A percentile compares a stretch with the other conserved stretches of the same genome.
These are phyloP conservation scores for Apaloderma vittatum DNA, from an alignment of 2,113 vertebrate species.

Conservation along the genomic window DNA sequence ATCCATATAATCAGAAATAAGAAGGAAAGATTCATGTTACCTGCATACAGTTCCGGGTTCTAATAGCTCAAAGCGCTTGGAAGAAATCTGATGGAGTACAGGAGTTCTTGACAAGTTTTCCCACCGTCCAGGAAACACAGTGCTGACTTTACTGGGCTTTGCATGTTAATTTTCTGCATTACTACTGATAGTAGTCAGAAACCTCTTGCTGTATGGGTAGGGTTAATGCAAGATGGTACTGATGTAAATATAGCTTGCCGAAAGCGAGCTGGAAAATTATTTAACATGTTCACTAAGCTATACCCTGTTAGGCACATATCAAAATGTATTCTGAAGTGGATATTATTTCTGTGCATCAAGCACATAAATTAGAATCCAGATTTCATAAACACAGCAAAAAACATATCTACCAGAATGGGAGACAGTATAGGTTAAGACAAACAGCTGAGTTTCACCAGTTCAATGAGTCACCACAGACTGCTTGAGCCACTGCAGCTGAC, in stretches of 20 bases:
- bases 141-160: background rate
- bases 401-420: background rate
- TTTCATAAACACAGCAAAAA: slow-evolving; percentile 7
- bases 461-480: background rate
- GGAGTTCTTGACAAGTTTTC: background rate
- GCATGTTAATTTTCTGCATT: background rate
- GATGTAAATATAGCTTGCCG: slow-evolving; percentile 42
- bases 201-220: slow-evolving; percentile 37
- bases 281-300: slow-evolving; percentile 9
- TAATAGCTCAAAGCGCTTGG: background rate
- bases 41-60: background rate
- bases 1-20: background rate
- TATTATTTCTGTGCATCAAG: slow-evolving; percentile 5
- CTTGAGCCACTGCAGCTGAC: background rate
- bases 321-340: slow-evolving; percentile 5
- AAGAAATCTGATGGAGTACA: background rate
- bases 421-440: background rate
- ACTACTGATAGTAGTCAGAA: background rate
- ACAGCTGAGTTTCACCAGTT: background rate
- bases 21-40: background rate
- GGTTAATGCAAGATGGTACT: slow-evolving; percentile 49
- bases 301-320: background rate
- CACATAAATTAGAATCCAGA: background rate
- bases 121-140: background rate
- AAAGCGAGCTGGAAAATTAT: slow-evolving; percentile 1